phyloP scores from a whole-genome alignment of 2,888 invertebrate species.

The Aphodius granarius region DNA sequence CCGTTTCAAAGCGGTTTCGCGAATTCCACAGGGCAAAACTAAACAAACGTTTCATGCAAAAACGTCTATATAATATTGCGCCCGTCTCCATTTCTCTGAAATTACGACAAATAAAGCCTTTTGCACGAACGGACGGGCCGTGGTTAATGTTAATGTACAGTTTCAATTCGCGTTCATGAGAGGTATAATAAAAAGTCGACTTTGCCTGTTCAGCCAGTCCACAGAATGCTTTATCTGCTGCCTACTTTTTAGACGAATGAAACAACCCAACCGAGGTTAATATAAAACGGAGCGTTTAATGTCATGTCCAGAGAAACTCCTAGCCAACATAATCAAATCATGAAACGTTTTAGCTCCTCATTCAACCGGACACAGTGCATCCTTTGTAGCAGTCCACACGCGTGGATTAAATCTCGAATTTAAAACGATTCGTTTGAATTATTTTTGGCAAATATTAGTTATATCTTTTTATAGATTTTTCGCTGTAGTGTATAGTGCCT shows the following conservation, averaged over 20 bases:
- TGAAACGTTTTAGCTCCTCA: not conserved
- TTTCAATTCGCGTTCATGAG: not conserved
- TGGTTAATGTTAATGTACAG: too few species aligned
- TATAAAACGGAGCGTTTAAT: not conserved
- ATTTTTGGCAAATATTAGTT: not conserved
- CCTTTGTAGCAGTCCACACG: not conserved
- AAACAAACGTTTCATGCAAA: not conserved
- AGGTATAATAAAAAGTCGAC: not conserved
- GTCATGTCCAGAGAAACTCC: not conserved
- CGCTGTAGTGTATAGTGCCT: too few species aligned
- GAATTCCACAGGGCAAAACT: not conserved
- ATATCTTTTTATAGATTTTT: too few species aligned
- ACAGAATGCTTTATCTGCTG: not conserved
- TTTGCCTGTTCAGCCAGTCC: not conserved
- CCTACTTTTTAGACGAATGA: not conserved
- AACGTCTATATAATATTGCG: too few species aligned
- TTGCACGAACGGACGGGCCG: too few species aligned
- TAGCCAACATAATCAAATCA: not conserved
- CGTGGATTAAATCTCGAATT: too few species aligned
- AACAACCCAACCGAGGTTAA: not conserved
- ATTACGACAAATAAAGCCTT: not conserved
- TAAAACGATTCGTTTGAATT: not conserved
- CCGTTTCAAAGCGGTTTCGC: not conserved
- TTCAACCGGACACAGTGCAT: not conserved
- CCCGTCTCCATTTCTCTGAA: not conserved